Evolutionary conservation across 2,888 invertebrate species (phyloP).

Genomic region (Mesorhabditis belari): DNA sequence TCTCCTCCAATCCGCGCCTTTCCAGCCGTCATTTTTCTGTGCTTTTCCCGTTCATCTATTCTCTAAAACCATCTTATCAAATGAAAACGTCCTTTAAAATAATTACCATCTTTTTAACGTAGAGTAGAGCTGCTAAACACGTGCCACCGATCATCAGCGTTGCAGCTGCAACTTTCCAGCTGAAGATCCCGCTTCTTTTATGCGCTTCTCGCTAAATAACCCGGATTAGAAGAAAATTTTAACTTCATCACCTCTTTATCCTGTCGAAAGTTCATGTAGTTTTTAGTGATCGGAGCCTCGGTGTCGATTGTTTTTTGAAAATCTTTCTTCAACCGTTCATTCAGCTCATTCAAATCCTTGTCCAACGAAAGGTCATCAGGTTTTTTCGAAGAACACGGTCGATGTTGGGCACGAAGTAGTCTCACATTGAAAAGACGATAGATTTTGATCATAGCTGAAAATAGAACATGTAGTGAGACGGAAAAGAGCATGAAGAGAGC

Average conservation of each 20-base stretch:
- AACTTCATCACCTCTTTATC: slow-evolving; percentile 21
- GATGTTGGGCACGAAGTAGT: too few species aligned
- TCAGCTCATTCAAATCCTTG: slow-evolving; percentile 22
- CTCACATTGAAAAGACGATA: too few species aligned
- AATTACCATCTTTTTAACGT: slow-evolving; percentile 33
- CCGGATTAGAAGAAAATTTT: background rate
- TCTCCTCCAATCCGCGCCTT: slow-evolving; percentile 86
- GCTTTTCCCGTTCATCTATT: slow-evolving; percentile 61
- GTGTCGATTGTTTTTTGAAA: slow-evolving; percentile 8
- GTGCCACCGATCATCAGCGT: slow-evolving; percentile 33
- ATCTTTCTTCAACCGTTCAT: slow-evolving; percentile 16
- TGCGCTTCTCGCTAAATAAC: slow-evolving; percentile 21
- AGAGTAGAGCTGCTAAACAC: slow-evolving; percentile 34
- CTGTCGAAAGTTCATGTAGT: slow-evolving; percentile 44
- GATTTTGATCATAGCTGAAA: too few species aligned
- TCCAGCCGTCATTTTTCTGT: slow-evolving; percentile 74
- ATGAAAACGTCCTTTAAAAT: background rate
- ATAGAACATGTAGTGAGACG: too few species aligned
- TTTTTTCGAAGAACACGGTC: background rate
- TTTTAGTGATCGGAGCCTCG: slow-evolving; percentile 27
- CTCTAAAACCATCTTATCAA: slow-evolving; percentile 32
- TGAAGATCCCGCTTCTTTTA: slow-evolving; percentile 33
- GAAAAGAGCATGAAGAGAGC: too few species aligned
- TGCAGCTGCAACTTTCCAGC: slow-evolving; percentile 33
- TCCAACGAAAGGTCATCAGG: slow-evolving; percentile 16